Conservation (phyloP, 2,113 vertebrate genomes). For the Limanda limanda region DNA sequence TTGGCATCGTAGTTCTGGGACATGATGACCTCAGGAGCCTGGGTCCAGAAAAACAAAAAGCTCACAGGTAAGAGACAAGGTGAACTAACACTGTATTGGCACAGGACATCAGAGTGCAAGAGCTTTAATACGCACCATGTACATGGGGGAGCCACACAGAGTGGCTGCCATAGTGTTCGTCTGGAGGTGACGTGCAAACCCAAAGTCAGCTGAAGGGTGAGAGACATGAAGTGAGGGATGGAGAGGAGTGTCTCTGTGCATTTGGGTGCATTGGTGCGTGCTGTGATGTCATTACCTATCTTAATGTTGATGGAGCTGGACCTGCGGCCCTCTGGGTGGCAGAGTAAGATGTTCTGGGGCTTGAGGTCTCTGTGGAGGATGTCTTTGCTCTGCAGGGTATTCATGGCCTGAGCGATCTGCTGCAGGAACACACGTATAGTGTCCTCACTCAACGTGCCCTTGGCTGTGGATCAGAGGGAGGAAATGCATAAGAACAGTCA, state of each 20-base stretch:
- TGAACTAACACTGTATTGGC: neutral
- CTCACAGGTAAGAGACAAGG: conserved; percentile 11
- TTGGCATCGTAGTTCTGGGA: conserved; percentile 97
- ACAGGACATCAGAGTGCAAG: neutral
- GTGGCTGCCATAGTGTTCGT: conserved; percentile 97
- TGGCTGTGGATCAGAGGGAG: conserved; percentile 78
- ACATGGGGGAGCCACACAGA: conserved; percentile 97
- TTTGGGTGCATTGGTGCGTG: neutral
- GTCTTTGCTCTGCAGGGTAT: conserved; percentile 90
- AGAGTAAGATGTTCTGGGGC: conserved; percentile 96
- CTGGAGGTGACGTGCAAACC: conserved; percentile 95
- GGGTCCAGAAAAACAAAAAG: conserved; percentile 45
- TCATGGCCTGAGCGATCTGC: conserved; percentile 96
- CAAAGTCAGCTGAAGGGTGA: conserved; percentile 90
- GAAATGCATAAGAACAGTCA: neutral
- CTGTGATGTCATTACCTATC: conserved; percentile 81
- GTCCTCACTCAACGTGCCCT: conserved; percentile 94
- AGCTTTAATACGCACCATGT: conserved; percentile 88
- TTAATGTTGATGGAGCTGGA: conserved; percentile 91
- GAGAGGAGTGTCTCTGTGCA: neutral
- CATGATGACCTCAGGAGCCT: conserved; percentile 99
- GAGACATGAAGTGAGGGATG: conserved; percentile 13
- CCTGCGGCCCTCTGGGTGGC: conserved; percentile 86
- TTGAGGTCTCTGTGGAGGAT: conserved; percentile 97
- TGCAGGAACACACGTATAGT: conserved; percentile 95